Evolutionary conservation across 2,113 vertebrate genomes (phyloP).

Genomic region (Fulica atra): DNA sequence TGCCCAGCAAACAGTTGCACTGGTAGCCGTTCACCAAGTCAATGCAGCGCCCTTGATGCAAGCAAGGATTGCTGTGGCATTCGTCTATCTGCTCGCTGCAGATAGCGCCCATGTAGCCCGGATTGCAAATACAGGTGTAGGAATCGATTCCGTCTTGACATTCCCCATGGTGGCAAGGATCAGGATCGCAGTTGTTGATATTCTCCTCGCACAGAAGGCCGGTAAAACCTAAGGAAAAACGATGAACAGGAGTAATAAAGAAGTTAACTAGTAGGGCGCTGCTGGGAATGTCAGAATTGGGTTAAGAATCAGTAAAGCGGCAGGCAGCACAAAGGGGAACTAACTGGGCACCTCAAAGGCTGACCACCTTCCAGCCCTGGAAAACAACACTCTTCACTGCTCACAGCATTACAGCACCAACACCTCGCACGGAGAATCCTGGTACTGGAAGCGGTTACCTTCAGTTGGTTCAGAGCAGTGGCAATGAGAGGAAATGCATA

Average conservation of each 20-base stretch:
- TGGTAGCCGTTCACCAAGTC: constrained; percentile 92
- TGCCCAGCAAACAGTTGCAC: constrained; percentile 88
- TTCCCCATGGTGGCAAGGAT: constrained; percentile 89
- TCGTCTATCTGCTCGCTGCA: constrained; percentile 91
- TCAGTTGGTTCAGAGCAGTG: background rate
- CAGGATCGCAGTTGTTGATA: constrained; percentile 88
- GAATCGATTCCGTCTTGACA: constrained; percentile 92
- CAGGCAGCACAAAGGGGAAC: background rate
- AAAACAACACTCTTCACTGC: background rate
- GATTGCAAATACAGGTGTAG: constrained; percentile 84
- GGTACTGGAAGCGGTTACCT: background rate
- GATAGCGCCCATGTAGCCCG: constrained; percentile 90
- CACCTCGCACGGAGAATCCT: background rate
- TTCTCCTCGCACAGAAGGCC: constrained; percentile 88
- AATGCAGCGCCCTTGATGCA: constrained; percentile 89
- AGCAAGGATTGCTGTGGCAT: constrained; percentile 90
- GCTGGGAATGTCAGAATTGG: background rate
- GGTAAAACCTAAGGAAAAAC: constrained; percentile 80
- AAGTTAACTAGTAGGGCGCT: background rate
- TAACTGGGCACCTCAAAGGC: background rate
- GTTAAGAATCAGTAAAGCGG: background rate
- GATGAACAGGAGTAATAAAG: background rate
- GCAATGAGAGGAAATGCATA: background rate
- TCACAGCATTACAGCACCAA: background rate
- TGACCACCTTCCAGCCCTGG: background rate